These are phyloP conservation scores for Protophormia terraenovae DNA, from an alignment of 2,888 invertebrate genomes.

Conservation along the genomic window DNA sequence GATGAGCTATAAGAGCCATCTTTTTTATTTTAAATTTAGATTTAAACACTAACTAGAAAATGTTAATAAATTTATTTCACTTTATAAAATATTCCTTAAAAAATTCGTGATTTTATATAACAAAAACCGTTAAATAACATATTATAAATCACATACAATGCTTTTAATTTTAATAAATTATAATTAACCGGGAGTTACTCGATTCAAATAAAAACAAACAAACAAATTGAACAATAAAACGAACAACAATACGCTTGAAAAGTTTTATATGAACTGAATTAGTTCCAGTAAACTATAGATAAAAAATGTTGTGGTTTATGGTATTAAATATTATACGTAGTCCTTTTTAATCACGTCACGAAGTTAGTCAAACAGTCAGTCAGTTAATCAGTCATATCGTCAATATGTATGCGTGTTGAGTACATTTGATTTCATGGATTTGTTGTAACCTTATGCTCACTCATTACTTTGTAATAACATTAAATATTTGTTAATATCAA, in stretches of 20 bases:
- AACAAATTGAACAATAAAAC: not conserved
- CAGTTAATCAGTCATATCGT: conserved; percentile 19
- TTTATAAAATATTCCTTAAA: too few species aligned
- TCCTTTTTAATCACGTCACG: not conserved
- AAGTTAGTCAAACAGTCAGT: not conserved
- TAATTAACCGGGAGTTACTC: not conserved
- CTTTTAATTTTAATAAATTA: too few species aligned
- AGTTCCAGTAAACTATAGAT: not conserved
- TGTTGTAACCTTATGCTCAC: conserved; percentile 41
- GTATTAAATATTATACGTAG: not conserved
- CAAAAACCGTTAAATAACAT: not conserved
- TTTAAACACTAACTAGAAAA: not conserved
- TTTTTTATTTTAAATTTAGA: not conserved
- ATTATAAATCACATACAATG: too few species aligned
- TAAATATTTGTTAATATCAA: conserved; percentile 62
- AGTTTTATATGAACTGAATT: conserved; percentile 38
- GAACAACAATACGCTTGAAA: conserved; percentile 29
- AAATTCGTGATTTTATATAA: too few species aligned
- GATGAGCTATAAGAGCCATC: conserved; percentile 77
- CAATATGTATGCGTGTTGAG: conserved; percentile 56
- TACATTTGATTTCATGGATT: conserved; percentile 19
- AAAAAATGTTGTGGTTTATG: not conserved
- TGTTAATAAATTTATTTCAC: not conserved
- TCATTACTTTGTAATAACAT: conserved; percentile 30
- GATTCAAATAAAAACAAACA: not conserved